Evolutionary conservation across 2,113 vertebrate species (phyloP).

Genomic region (Entelurus aequoreus): DNA sequence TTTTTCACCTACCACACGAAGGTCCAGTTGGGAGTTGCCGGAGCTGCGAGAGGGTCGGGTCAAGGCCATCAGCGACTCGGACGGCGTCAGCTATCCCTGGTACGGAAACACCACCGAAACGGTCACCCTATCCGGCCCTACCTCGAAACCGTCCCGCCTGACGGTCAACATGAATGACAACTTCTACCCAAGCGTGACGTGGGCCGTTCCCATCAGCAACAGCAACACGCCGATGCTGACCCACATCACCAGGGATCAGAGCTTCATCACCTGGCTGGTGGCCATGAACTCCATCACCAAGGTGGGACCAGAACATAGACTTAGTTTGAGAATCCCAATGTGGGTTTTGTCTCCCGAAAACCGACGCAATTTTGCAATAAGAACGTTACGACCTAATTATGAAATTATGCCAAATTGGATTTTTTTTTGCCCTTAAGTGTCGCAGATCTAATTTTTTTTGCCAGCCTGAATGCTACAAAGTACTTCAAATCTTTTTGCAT

Average conservation of each 20-base stretch:
- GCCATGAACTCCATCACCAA: slow-evolving; percentile 92
- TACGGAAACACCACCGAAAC: slow-evolving; percentile 98
- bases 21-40: slow-evolving; percentile 98
- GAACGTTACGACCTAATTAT: too few relatives aligned
- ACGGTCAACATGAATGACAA: slow-evolving; percentile 99
- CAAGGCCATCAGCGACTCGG: slow-evolving; percentile 96
- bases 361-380: too few relatives aligned
- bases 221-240: slow-evolving; percentile 92
- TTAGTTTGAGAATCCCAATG: too few relatives aligned
- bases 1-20: slow-evolving; percentile 39
- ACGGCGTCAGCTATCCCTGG: slow-evolving; percentile 98
- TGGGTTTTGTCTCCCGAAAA: too few relatives aligned
- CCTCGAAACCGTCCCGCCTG: slow-evolving; percentile 90
- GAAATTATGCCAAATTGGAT: too few relatives aligned
- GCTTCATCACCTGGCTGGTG: slow-evolving; percentile 98
- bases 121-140: slow-evolving; percentile 89
- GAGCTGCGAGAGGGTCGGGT: slow-evolving; percentile 92
- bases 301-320: slow-evolving; percentile 31
- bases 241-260: slow-evolving; percentile 96
- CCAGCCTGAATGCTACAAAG: too few relatives aligned
- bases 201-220: slow-evolving; percentile 97
- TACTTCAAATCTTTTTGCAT: too few relatives aligned
- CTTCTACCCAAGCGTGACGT: slow-evolving; percentile 98
- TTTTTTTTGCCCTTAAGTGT: too few relatives aligned
- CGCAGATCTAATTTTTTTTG: too few relatives aligned